Evolutionary conservation across 1,140 invertebrate genomes (phyloP).

Genomic region (Thaumatotibia leucotreta): DNA sequence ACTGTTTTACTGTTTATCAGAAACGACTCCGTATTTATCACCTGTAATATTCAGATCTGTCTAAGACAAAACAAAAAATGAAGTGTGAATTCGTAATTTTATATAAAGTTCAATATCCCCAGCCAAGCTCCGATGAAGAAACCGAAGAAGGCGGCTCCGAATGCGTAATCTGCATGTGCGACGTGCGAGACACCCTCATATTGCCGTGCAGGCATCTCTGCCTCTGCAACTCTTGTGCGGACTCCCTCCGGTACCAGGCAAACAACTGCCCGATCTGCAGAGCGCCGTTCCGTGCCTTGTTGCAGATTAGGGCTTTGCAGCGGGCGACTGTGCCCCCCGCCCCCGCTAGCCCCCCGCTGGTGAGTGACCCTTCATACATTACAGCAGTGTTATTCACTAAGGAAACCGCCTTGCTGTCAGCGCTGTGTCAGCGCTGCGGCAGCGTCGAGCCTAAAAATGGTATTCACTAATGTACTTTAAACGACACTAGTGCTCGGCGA

Average conservation of each 20-base stretch:
- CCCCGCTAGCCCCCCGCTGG: conserved; percentile 69
- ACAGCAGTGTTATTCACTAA: too few species aligned
- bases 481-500: too few species aligned
- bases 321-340: conserved; percentile 78
- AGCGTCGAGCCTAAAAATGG: too few species aligned
- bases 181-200: conserved; percentile 97
- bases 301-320: conserved; percentile 96
- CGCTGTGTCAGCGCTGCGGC: too few species aligned
- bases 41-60: too few species aligned
- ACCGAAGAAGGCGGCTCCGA: conserved; percentile 97
- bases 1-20: too few species aligned
- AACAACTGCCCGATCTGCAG: conserved; percentile 99
- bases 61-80: too few species aligned
- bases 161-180: conserved; percentile 99
- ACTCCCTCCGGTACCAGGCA: conserved; percentile 97
- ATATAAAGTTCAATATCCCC: conserved; percentile 18
- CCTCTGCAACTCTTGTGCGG: conserved; percentile 97
- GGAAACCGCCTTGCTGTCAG: too few species aligned
- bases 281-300: conserved; percentile 95
- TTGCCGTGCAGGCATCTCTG: conserved; percentile 98
- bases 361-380: too few species aligned
- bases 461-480: too few species aligned
- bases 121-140: conserved; percentile 89
- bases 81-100: too few species aligned
- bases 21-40: too few species aligned